Conservation (phyloP, 2,797 vertebrate species). For the Limnodromus scolopaceus region DNA sequence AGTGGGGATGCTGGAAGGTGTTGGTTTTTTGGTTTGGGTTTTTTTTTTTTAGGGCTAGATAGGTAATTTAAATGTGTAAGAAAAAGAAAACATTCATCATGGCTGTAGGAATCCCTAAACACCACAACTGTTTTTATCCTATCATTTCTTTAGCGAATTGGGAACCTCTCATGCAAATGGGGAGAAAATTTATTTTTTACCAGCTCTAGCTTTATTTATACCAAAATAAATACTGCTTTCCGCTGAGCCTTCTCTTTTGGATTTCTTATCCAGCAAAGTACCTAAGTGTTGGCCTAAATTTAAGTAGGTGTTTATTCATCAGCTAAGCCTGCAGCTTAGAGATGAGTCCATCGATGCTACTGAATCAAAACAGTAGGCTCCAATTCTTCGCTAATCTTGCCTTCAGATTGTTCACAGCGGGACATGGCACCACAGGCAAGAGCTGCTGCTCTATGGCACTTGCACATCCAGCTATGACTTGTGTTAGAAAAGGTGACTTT, state of each 20-base stretch:
- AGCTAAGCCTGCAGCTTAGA: conserved; percentile 22
- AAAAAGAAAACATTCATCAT: background rate
- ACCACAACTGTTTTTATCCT: background rate
- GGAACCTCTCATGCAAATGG: background rate
- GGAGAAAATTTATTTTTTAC: background rate
- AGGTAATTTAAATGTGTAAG: background rate
- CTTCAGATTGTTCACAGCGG: conserved; percentile 22
- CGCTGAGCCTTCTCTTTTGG: background rate
- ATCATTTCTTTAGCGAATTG: background rate
- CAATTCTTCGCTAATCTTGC: conserved; percentile 38
- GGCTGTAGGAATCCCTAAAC: background rate
- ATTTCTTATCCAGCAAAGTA: background rate
- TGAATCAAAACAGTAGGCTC: conserved; percentile 24
- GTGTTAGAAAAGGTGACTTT: conserved; percentile 3
- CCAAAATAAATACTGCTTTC: background rate
- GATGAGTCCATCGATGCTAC: background rate
- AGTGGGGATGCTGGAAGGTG: background rate
- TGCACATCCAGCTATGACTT: background rate
- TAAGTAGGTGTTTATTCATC: conserved; percentile 35
- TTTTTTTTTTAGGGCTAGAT: background rate
- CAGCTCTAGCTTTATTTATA: background rate
- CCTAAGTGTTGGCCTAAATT: background rate
- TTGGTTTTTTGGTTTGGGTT: background rate
- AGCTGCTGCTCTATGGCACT: background rate
- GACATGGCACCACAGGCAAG: background rate